A percentile compares a stretch with the other conserved stretches of the same genome.
Evolutionary conservation across 2,797 vertebrate species (phyloP).

Genomic region (Streptopelia turtur): DNA sequence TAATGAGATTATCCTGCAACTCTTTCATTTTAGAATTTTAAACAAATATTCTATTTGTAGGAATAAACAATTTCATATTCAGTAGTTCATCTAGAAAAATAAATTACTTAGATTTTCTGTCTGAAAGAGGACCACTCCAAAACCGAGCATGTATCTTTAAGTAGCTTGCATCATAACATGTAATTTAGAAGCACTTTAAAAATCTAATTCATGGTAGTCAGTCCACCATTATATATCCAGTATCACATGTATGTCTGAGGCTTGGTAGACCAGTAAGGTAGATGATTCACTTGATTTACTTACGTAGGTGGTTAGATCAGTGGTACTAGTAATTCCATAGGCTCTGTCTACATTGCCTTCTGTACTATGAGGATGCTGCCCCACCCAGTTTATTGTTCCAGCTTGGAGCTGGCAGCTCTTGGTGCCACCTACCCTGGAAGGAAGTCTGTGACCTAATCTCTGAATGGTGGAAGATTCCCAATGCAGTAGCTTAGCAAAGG

Average conservation of each 20-base stretch:
- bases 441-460: conserved; percentile 37
- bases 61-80: not conserved
- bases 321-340: not conserved
- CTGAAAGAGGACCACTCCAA: conserved; percentile 1
- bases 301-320: conserved; percentile 44
- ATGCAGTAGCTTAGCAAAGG: not conserved
- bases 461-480: not conserved
- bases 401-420: not conserved
- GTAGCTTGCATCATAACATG: not conserved
- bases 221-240: not conserved
- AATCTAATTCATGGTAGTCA: not conserved
- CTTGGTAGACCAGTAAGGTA: conserved; percentile 7
- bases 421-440: conserved; percentile 27
- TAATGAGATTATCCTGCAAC: not conserved
- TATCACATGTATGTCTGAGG: not conserved
- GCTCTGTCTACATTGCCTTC: not conserved
- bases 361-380: not conserved
- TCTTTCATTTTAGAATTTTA: not conserved
- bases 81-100: not conserved
- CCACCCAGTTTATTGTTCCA: conserved; percentile 10
- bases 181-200: conserved; percentile 36
- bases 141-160: not conserved
- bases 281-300: conserved; percentile 54
- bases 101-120: not conserved
- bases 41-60: not conserved